Evolutionary conservation across 2,888 invertebrate species (phyloP), one percentile per base, ranked within the genome.

Genomic region (Diaperis boleti): DNA sequence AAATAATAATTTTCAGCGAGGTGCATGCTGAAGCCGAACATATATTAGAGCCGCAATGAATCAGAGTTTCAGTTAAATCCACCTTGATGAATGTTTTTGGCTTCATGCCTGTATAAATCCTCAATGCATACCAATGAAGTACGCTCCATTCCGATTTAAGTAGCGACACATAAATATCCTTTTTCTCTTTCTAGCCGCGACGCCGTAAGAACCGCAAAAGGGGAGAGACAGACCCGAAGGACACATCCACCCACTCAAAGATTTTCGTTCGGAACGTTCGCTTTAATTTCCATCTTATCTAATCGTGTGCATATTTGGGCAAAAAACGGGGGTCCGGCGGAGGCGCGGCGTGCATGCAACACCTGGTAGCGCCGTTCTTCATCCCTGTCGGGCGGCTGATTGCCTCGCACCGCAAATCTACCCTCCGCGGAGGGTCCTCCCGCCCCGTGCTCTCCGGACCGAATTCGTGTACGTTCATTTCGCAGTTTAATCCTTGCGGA

Each of bases 81-180:
- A 82, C 82, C 81, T 82, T 82, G 82, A 82, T 82, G 82, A 82
- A 82, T 82, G 82, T 81, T 82, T 82, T 82, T 82, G 82, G 81
- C 81, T 81, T 79, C 80, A 80, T 81, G 82, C 82, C 81, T 81
- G 81, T 81, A 82, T 82, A 82, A 82, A 82, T 82, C 82, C 82
- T 81, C 82, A 82, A 82, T 82, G 82, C 82, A 82, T 82, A 82
- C 81, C 81, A 82, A 82, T 82, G 82, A 82, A 82, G 82, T 81
- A 78, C 76, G 76, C 78, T 78, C 79, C 70, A 71, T 78, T 74
- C 75, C 76, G 71, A 69, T 75, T 74, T 71, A 75, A 78, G 75
- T 75, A 71, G 72, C 77, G 74, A 69, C 76, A 76, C 75, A 72
- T 64, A 65, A 66, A 67, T 67, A 68, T 68, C 64, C 57, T 65